Evolutionary conservation across 2,888 invertebrate species (phyloP), one percentile per base, ranked within the genome.

Genomic region (Torymus auratus): DNA sequence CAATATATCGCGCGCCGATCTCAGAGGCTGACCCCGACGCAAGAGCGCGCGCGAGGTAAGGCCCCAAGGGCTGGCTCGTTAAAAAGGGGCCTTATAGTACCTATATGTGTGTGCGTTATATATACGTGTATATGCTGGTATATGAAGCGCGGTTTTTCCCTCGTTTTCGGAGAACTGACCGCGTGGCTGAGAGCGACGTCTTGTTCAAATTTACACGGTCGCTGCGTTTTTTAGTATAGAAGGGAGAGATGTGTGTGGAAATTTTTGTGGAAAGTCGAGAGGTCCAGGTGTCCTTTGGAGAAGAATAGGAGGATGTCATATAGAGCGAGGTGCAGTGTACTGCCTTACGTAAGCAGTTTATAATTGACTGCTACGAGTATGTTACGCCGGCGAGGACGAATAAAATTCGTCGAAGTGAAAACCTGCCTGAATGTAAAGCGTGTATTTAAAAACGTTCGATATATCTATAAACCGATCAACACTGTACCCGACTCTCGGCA

Each of bases 1-100:
- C 65, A 55, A 73, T 81, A 71, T 81, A 81, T 81, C 81, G 69
- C 81, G 76, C 72, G 73, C 81, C 53, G 73, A 81, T 81, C 81
- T 78, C 58, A 73, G 55, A 56, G 50, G 60, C 65, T 80, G 76
- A 80, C 76, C 80, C 79, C 78, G 78, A 60, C 41, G 41, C 41
- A 41, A 41, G 41, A 41, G 41, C 41, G 41, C 41, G 41, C 41
- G 41, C 5, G 41, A 41, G 41, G 58, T 41, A 58, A 28, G 17
- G 72, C 65, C 60, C 73, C 76, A 67, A 76, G 80, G 76, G 80
- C 76, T 60, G 10, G 17, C 61, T 80, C 79, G 79, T 80, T 74
- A 80, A 74, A 80, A 80, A 74, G 64, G 74, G 62, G 64, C 61
- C 23, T 68, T 20, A 41, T 41, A n/a, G 68, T 53, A 12, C 53